Evolutionary conservation across 2,888 invertebrate species (phyloP).

Genomic region (Netelia melanura): DNA sequence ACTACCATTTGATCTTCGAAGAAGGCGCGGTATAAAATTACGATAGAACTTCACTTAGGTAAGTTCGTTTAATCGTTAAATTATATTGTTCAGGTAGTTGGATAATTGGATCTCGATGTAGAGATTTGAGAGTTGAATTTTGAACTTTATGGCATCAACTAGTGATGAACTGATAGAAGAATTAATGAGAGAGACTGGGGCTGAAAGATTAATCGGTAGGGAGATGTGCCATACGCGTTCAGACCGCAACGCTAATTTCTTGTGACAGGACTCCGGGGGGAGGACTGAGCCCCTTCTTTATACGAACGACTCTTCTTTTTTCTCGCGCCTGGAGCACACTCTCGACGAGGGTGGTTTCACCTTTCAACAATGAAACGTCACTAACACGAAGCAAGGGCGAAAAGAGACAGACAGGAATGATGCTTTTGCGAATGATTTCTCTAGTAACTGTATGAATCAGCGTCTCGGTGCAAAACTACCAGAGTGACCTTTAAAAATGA

Average conservation of each 20-base stretch:
- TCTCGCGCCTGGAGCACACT: background rate
- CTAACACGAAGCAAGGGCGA: background rate
- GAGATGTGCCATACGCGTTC: conserved; percentile 5
- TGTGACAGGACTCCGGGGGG: conserved; percentile 49
- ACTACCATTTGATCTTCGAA: no score
- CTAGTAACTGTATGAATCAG: conserved; percentile 33
- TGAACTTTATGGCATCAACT: background rate
- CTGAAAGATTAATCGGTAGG: conserved; percentile 31
- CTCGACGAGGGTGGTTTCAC: background rate
- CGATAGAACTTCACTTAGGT: no score
- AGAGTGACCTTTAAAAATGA: no score
- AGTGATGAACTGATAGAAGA: background rate
- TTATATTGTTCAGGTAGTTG: background rate
- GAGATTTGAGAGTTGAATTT: background rate
- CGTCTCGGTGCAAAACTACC: conserved; percentile 42
- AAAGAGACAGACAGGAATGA: background rate
- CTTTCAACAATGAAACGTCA: conserved; percentile 17
- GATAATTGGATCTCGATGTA: background rate
- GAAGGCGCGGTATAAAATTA: no score
- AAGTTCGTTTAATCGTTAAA: no score
- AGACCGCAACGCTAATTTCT: conserved; percentile 34
- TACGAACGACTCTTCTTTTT: background rate
- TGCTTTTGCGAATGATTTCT: conserved; percentile 38
- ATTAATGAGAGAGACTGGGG: background rate
- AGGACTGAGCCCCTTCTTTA: conserved; percentile 42